These are phyloP conservation scores for Mus caroli DNA, from an alignment of 2,797 vertebrate genomes.

Conservation along the genomic window DNA sequence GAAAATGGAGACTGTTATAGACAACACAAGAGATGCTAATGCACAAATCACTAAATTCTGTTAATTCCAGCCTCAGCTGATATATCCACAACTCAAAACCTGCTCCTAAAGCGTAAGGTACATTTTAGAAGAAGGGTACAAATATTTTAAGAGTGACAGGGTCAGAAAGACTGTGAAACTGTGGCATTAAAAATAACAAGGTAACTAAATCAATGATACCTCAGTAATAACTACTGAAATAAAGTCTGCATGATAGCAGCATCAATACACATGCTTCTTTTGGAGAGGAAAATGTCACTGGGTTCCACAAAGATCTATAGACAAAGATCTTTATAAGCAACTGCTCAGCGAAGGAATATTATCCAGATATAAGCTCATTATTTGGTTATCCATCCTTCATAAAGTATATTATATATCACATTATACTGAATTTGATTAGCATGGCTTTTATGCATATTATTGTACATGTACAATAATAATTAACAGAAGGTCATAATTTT, in stretches of 20 bases:
- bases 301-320: background rate
- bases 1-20: background rate
- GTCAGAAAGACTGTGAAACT: background rate
- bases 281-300: background rate
- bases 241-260: no score
- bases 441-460: background rate
- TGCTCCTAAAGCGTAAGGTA: background rate
- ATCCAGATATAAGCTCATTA: background rate
- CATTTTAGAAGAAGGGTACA: fast-evolving
- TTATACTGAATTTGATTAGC: background rate
- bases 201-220: background rate
- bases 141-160: background rate
- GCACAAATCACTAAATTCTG: background rate
- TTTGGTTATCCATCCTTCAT: background rate
- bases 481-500: background rate
- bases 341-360: background rate
- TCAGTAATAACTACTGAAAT: background rate
- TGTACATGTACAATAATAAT: background rate
- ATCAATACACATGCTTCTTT: background rate
- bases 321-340: background rate
- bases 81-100: background rate
- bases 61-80: no score
- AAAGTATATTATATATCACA: background rate
- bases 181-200: background rate
- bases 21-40: background rate